These are phyloP conservation scores for Drosophila bipectinata DNA, from an alignment of 1,140 invertebrate species.

Conservation along the genomic window DNA sequence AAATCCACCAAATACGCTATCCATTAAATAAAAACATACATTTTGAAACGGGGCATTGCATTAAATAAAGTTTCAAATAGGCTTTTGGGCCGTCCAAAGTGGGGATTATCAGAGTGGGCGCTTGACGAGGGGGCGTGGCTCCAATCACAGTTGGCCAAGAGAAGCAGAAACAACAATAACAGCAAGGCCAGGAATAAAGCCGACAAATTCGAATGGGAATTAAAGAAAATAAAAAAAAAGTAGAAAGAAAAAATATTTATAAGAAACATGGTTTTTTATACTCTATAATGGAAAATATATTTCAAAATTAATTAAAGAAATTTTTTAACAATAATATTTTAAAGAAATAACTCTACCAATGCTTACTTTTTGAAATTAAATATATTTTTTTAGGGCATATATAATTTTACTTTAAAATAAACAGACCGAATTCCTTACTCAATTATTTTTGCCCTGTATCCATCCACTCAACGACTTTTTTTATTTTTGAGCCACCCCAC, in stretches of 20 bases:
- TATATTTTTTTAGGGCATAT: not conserved
- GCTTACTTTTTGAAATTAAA: not conserved
- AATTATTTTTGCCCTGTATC: conserved; percentile 67
- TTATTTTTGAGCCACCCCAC: conserved; percentile 20
- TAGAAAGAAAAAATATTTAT: not conserved
- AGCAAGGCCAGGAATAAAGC: conserved; percentile 25
- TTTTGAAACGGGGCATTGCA: conserved; percentile 52
- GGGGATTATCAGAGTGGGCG: conserved; percentile 58
- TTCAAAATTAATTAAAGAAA: too few relatives aligned
- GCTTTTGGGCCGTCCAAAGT: conserved; percentile 50
- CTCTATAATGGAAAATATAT: not conserved
- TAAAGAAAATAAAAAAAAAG: conserved; percentile 29
- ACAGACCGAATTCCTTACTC: conserved; percentile 53
- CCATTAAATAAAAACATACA: conserved; percentile 63
- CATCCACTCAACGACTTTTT: conserved; percentile 57
- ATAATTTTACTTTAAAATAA: conserved; percentile 6
- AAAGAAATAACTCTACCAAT: too few relatives aligned
- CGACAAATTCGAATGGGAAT: conserved; percentile 39
- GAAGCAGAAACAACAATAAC: conserved; percentile 27
- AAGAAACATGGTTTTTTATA: not conserved
- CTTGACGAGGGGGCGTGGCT: conserved; percentile 20
- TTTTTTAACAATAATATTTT: not conserved
- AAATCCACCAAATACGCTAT: conserved; percentile 58
- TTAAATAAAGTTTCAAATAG: conserved; percentile 77
- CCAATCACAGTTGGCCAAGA: conserved; percentile 59